Evolutionary conservation across 1,140 invertebrate species (phyloP).

Genomic region (Bombus huntii): DNA sequence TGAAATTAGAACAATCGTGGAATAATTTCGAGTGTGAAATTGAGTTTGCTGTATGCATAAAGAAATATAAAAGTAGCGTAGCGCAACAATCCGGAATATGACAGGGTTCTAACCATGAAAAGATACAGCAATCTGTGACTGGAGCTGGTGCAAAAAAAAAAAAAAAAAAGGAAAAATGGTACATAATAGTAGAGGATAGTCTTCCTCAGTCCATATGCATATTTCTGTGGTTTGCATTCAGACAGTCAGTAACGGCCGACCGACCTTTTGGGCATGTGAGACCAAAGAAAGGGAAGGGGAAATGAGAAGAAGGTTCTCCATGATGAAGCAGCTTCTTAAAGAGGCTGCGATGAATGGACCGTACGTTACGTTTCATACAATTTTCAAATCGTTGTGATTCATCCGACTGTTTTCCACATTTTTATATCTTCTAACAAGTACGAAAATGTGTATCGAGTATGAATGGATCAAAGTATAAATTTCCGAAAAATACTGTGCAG

Average conservation of each 20-base stretch:
- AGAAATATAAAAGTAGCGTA: background rate
- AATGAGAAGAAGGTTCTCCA: slow-evolving; percentile 33
- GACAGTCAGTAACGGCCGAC: slow-evolving; percentile 33
- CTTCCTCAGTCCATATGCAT: slow-evolving; percentile 43
- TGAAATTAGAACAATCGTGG: no score
- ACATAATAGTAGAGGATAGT: slow-evolving; percentile 42
- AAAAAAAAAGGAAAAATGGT: background rate
- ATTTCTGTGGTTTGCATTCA: slow-evolving; percentile 51
- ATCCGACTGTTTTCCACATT: background rate
- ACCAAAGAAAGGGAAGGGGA: slow-evolving; percentile 21
- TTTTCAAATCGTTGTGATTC: slow-evolving; percentile 24
- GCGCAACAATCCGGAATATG: slow-evolving; percentile 3
- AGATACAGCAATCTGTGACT: slow-evolving; percentile 41
- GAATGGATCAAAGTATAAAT: background rate
- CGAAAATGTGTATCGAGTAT: background rate
- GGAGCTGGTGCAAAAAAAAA: background rate
- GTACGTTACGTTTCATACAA: slow-evolving; percentile 8
- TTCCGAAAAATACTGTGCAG: background rate
- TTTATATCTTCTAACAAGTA: background rate
- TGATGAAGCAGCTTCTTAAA: slow-evolving; percentile 47
- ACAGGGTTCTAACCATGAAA: slow-evolving; percentile 10
- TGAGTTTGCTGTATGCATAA: background rate
- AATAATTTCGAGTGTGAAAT: slow-evolving; percentile 7
- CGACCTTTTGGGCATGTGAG: slow-evolving; percentile 35
- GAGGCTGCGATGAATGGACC: slow-evolving; percentile 26